These are phyloP conservation scores for Harpalus rubripes DNA, from an alignment of 2,888 invertebrate species.

Conservation along the genomic window DNA sequence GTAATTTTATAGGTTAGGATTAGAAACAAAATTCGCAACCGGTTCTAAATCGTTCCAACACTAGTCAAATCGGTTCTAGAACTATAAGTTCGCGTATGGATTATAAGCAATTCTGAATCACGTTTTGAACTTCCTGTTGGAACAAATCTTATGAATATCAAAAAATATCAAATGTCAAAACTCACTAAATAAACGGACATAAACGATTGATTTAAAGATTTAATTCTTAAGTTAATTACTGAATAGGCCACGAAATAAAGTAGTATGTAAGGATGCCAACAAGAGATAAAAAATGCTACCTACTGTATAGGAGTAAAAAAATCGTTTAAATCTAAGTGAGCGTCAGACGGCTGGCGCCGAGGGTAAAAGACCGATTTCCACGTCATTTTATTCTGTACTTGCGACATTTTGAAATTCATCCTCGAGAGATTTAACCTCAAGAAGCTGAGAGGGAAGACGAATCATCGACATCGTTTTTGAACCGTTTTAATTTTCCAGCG, in stretches of 20 bases:
- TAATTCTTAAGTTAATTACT: background rate
- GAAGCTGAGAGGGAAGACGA: slow-evolving; percentile 57
- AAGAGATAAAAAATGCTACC: slow-evolving; percentile 28
- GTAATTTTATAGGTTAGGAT: too few relatives aligned
- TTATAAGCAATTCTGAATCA: too few relatives aligned
- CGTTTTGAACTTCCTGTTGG: too few relatives aligned
- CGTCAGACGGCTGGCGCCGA: background rate
- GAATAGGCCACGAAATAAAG: slow-evolving; percentile 1
- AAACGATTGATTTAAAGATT: background rate
- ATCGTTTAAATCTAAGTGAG: slow-evolving; percentile 49
- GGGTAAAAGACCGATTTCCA: slow-evolving; percentile 59
- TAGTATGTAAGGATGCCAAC: slow-evolving; percentile 6
- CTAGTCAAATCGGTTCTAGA: too few relatives aligned
- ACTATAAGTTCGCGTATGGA: too few relatives aligned
- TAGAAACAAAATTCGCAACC: too few relatives aligned
- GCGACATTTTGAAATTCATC: slow-evolving; percentile 54
- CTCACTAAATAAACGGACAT: too few relatives aligned
- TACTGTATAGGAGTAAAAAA: slow-evolving; percentile 11
- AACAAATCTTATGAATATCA: too few relatives aligned
- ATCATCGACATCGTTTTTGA: slow-evolving; percentile 65
- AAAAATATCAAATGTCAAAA: too few relatives aligned
- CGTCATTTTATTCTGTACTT: slow-evolving; percentile 61
- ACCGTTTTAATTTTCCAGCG: slow-evolving; percentile 67
- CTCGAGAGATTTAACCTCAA: slow-evolving; percentile 55
- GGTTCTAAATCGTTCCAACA: too few relatives aligned